These are phyloP conservation scores for Ataeniobius toweri DNA, from an alignment of 2,797 vertebrate species.

Conservation along the genomic window DNA sequence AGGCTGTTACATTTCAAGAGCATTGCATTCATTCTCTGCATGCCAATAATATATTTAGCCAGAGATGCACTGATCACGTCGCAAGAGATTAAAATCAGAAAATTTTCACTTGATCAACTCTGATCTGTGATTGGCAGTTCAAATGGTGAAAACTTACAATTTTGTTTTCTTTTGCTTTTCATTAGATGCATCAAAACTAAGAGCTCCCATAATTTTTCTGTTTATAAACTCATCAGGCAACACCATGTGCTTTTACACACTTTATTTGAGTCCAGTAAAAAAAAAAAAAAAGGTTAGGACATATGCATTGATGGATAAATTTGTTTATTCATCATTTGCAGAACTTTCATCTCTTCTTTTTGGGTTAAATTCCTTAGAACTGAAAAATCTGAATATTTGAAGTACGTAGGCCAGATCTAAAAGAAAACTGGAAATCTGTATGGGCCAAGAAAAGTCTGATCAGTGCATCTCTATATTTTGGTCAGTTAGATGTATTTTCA, in stretches of 20 bases:
- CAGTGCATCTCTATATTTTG: neutral
- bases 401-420: neutral
- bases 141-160: neutral
- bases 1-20: neutral
- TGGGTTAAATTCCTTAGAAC: neutral
- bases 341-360: neutral
- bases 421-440: neutral
- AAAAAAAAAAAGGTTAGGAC: neutral
- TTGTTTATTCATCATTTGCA: neutral
- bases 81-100: neutral
- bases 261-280: neutral
- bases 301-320: neutral
- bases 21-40: neutral
- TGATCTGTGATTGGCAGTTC: neutral
- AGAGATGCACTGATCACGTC: neutral
- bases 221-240: neutral
- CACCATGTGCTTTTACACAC: neutral
- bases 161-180: too few relatives aligned
- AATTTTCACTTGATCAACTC: neutral
- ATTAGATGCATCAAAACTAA: neutral
- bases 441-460: neutral
- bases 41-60: neutral
- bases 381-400: neutral
- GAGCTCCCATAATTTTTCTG: too few relatives aligned
- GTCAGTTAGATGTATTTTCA: neutral